Conservation (phyloP, 2,113 vertebrate genomes). For the Sterna hirundo region DNA sequence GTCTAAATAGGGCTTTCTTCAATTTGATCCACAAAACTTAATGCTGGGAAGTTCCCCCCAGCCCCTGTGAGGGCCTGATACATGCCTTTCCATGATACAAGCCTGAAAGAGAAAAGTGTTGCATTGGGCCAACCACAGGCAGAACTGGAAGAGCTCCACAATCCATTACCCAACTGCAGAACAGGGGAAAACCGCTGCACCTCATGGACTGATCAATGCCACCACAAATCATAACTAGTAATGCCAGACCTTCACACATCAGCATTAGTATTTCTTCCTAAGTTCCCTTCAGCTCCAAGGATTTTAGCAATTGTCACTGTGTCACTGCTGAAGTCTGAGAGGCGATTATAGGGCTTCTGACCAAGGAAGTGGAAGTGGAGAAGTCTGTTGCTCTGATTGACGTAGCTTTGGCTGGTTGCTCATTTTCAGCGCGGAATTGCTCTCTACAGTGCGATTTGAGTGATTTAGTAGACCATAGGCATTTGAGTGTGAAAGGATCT, state of each 20-base stretch:
- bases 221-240: neutral
- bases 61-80: neutral
- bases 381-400: neutral
- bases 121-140: neutral
- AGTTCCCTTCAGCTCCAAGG: neutral
- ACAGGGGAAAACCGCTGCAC: rapidly evolving
- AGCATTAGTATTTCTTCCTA: rapidly evolving
- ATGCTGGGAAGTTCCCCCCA: rapidly evolving
- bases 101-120: neutral
- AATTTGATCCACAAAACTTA: neutral
- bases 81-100: neutral
- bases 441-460: neutral
- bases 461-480: constrained; percentile 21
- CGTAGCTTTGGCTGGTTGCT: constrained; percentile 7
- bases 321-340: neutral
- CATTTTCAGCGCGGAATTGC: neutral
- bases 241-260: neutral
- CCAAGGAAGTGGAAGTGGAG: neutral
- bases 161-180: neutral
- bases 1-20: neutral
- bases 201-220: neutral
- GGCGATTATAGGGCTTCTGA: neutral
- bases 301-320: neutral
- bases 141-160: neutral
- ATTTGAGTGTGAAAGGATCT: constrained; percentile 24